A percentile compares a stretch with the other conserved stretches of the same genome.
These are phyloP conservation scores for Nannoperca australis DNA, from an alignment of 2,797 vertebrate genomes.

Conservation along the genomic window DNA sequence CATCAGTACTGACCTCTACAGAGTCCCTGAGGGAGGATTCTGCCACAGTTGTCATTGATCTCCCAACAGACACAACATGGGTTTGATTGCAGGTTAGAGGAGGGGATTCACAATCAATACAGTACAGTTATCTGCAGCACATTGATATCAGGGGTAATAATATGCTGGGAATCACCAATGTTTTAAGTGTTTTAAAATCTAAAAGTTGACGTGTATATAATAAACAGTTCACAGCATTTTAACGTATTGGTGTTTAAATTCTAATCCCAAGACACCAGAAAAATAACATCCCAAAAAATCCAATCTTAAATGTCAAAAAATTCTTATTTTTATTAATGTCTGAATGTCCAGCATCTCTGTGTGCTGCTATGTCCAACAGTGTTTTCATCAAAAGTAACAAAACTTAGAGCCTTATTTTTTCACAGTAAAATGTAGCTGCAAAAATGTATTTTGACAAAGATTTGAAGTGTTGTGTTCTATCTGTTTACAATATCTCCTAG, in stretches of 20 bases:
- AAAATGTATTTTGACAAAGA: too few species aligned
- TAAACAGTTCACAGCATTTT: not conserved
- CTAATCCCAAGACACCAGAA: too few species aligned
- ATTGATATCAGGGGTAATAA: slow-evolving; percentile 50
- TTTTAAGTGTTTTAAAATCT: slow-evolving; percentile 21
- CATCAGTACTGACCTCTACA: slow-evolving; percentile 68
- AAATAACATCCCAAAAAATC: not conserved
- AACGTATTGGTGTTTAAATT: not conserved
- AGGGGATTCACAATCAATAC: slow-evolving; percentile 62
- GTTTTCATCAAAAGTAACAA: not conserved
- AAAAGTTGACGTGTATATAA: not conserved
- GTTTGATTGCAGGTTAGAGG: slow-evolving; percentile 54
- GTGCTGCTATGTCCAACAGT: not conserved
- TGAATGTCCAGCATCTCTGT: not conserved
- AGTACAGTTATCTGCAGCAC: slow-evolving; percentile 52
- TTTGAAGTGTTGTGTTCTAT: too few species aligned
- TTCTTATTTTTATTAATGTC: not conserved
- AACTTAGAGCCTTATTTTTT: too few species aligned
- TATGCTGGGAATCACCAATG: slow-evolving; percentile 21
- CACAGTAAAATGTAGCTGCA: too few species aligned
- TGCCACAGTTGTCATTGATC: slow-evolving; percentile 71
- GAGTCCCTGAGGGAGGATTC: slow-evolving; percentile 49
- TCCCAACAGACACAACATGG: slow-evolving; percentile 40
- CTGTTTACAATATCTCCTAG: too few species aligned
- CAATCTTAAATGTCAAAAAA: not conserved